Base-by-base conservation (phyloP, 2,888 invertebrate genomes). In the Drosophila subsilvestris region DNA sequence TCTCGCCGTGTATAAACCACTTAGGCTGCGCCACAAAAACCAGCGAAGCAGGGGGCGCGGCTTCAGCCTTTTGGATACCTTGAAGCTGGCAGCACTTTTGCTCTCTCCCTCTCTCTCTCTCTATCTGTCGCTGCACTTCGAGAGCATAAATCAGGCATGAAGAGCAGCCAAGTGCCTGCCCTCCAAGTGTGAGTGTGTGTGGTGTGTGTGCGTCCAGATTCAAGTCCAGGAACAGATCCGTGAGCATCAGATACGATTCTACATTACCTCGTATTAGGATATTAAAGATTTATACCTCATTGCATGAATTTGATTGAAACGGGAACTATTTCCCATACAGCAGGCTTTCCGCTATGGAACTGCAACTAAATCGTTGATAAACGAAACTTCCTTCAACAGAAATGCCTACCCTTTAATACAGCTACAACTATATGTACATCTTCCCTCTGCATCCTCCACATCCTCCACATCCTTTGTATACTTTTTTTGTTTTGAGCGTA, bases 1-100 rank as follows among this genome's bases (percentile, higher is more conserved):
- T 88, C 88, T 86, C 73, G 84, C 80, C 69, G 78, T 75, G 86
- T 83, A 80, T 86, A 84, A 84, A 75, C 84, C 84, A 84, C 88
- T 84, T 84, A 84, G 74, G 63, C 65, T 57, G 66, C 7, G 55
- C 53, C 50, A 37, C 74, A 68, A 51, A 62, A 62, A 55, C 14
- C 37, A 6, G 14, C 6, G 14, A n/a, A n/a, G 37, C 37, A 63
- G 45, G 47, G 57, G 78, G 57, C 53, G 65, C 54, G 67, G 60
- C 53, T 27, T 20, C 27, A 49, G 68, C 56, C 43, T 68, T 68
- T 66, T 67, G 50, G 53, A 50, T 68, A 45, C 44, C 83, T 76
- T 76, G 49, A 43, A 63, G 75, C 68, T 51, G 58, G 63, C 58
- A 58, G 63, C 70, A 53, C 43, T 58, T 45, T 73, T 60, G 50